These are phyloP conservation scores for Eurystomus glaucurus DNA, from an alignment of 2,797 vertebrate genomes.

Conservation along the genomic window DNA sequence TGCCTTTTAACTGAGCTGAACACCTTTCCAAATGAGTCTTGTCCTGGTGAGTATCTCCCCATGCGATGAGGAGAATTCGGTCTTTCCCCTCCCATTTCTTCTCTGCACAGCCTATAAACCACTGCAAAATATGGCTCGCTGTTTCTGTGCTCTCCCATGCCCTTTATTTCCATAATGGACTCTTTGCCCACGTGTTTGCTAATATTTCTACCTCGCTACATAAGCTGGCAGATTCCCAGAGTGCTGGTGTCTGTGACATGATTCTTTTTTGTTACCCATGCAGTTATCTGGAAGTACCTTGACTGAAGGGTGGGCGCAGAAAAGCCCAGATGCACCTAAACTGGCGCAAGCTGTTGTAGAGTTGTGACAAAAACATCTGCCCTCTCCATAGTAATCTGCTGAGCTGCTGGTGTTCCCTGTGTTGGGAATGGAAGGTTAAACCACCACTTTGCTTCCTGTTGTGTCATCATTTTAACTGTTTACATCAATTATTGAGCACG, in stretches of 20 bases:
- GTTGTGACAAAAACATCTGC: background rate
- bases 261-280: background rate
- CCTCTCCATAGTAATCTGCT: background rate
- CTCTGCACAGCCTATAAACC: background rate
- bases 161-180: slow-evolving; percentile 63
- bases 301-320: background rate
- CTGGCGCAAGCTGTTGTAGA: background rate
- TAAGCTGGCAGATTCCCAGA: slow-evolving; percentile 49
- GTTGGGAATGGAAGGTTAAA: slow-evolving; percentile 8
- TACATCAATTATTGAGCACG: background rate
- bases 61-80: background rate
- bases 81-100: background rate
- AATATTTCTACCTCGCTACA: slow-evolving; percentile 57
- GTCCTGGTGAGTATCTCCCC: background rate
- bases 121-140: slow-evolving; percentile 11
- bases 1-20: slow-evolving; percentile 64
- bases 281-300: slow-evolving; percentile 10
- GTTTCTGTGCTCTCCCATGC: slow-evolving; percentile 23
- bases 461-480: slow-evolving; percentile 14
- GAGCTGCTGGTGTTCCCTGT: background rate
- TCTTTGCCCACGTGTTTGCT: background rate
- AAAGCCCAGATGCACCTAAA: slow-evolving; percentile 26
- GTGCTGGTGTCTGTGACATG: background rate
- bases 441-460: slow-evolving; percentile 43
- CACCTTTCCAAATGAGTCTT: slow-evolving; percentile 30